Conservation (phyloP, 2,797 vertebrate species). For the Trachops cirrhosus region DNA sequence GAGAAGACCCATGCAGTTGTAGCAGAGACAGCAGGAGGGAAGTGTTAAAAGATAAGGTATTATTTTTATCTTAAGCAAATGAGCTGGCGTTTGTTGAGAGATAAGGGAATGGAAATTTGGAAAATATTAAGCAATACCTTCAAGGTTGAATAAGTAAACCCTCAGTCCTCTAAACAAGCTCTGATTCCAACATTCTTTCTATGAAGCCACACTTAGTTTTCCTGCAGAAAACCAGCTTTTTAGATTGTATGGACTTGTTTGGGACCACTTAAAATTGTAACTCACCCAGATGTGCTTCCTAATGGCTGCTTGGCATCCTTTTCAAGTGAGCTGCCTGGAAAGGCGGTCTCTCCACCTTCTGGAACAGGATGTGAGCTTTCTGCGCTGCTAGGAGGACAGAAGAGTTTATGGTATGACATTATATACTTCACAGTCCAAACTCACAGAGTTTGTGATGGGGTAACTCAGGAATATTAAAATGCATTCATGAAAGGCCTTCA, state of each 20-base stretch:
- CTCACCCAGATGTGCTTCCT: slow-evolving; percentile 3
- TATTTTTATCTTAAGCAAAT: background rate
- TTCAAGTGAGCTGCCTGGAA: background rate
- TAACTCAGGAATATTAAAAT: slow-evolving; percentile 60
- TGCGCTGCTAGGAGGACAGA: slow-evolving; percentile 17
- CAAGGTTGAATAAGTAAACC: background rate
- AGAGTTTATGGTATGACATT: slow-evolving; percentile 56
- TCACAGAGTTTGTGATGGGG: background rate
- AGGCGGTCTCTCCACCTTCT: background rate
- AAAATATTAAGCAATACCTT: background rate
- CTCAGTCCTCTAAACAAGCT: background rate
- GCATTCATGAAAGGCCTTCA: background rate
- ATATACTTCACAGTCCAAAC: slow-evolving; percentile 58
- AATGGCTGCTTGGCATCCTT: slow-evolving; percentile 22
- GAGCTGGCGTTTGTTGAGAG: background rate
- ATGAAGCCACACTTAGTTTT: background rate
- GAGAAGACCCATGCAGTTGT: background rate
- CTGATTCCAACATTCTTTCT: background rate
- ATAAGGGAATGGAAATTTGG: background rate
- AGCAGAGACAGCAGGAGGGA: background rate
- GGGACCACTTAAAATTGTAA: slow-evolving; percentile 43
- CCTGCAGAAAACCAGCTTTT: background rate
- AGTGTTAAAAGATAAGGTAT: background rate
- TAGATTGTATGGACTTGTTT: background rate
- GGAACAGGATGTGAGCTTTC: background rate